A percentile compares a stretch with the other conserved stretches of the same genome.
Conservation (phyloP, 2,797 vertebrate genomes). For the Smutsia gigantea region DNA sequence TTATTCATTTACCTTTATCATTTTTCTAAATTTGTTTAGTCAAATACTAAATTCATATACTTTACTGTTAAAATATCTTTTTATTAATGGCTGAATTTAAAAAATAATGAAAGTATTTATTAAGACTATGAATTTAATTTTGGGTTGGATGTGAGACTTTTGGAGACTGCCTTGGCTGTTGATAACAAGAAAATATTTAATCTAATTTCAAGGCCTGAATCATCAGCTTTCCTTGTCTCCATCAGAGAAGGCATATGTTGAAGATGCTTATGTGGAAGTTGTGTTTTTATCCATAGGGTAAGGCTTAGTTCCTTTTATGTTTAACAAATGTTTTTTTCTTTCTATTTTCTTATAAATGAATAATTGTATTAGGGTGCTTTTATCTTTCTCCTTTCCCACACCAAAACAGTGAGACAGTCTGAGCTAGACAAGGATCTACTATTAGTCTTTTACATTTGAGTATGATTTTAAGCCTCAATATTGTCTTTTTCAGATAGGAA, state of each 20-base stretch:
- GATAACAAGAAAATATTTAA: background rate
- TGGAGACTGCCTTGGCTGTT: background rate
- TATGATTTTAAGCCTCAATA: background rate
- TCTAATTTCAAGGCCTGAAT: background rate
- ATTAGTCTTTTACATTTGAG: background rate
- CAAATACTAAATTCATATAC: background rate
- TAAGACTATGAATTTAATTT: background rate
- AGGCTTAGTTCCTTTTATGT: background rate
- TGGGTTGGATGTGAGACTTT: background rate
- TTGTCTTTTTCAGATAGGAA: background rate
- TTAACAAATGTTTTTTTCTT: background rate
- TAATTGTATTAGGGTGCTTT: background rate
- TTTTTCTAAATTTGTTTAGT: background rate
- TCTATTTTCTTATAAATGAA: background rate
- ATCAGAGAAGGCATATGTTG: background rate
- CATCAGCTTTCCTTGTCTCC: background rate
- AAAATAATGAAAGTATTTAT: conserved; percentile 27
- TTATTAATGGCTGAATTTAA: background rate
- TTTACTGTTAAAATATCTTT: background rate
- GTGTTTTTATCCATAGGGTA: background rate
- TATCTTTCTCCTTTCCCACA: background rate
- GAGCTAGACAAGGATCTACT: background rate
- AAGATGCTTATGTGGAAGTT: background rate
- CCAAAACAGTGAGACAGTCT: background rate
- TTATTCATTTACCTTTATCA: background rate